A percentile compares a stretch with the other conserved stretches of the same genome.
Evolutionary conservation across 2,888 invertebrate genomes (phyloP).

Genomic region (Noctuana brunneofusca): DNA sequence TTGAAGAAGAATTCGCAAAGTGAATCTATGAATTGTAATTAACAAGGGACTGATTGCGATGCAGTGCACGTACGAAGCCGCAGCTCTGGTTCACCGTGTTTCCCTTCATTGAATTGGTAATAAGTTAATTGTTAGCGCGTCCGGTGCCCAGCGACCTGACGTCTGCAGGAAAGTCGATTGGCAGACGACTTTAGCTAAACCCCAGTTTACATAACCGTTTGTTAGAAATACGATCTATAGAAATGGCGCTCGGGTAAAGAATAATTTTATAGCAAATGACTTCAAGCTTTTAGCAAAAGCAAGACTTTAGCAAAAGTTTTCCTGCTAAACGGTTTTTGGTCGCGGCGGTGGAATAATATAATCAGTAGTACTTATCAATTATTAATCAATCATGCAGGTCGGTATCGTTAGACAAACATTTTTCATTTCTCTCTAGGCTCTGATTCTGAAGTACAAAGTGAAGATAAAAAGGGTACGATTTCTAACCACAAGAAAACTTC

Average conservation of each 20-base stretch:
- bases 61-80: conserved; percentile 38
- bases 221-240: background rate
- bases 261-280: no score
- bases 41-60: conserved; percentile 43
- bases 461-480: background rate
- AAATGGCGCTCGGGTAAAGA: no score
- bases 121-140: conserved; percentile 63
- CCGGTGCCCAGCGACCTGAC: conserved; percentile 44
- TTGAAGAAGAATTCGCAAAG: background rate
- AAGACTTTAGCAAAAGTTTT: no score
- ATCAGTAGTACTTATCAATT: no score
- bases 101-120: conserved; percentile 77
- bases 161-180: conserved; percentile 37
- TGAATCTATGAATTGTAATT: conserved; percentile 27
- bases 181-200: conserved; percentile 10
- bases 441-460: no score
- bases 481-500: background rate
- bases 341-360: no score
- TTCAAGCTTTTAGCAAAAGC: no score
- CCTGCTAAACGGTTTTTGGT: no score
- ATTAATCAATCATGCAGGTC: no score
- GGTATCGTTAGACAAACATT: no score
- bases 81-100: conserved; percentile 47
- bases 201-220: background rate
- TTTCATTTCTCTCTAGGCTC: no score